A percentile compares a stretch with the other conserved stretches of the same genome.
Evolutionary conservation across 1,140 invertebrate species (phyloP).

Genomic region (Notospermus geniculatus): DNA sequence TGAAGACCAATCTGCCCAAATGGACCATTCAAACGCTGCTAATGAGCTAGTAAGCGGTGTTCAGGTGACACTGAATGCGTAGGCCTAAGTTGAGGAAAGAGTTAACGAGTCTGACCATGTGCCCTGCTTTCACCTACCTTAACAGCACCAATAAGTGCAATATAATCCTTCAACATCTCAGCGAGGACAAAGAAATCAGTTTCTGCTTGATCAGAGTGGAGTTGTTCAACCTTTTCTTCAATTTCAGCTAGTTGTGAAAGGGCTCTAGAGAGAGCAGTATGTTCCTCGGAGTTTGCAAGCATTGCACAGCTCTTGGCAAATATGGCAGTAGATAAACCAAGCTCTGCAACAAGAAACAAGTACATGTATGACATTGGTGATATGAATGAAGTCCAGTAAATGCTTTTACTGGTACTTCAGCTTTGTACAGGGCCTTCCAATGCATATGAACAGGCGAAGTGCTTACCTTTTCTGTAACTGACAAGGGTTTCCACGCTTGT

Average conservation of each 20-base stretch:
- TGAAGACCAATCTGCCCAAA: too few relatives aligned
- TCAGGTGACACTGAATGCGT: too few relatives aligned
- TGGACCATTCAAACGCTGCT: too few relatives aligned
- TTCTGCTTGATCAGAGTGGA: constrained; percentile 89
- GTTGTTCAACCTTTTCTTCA: constrained; percentile 83
- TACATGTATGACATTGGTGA: too few relatives aligned
- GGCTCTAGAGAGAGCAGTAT: constrained; percentile 86
- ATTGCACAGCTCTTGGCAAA: constrained; percentile 88
- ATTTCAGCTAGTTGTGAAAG: constrained; percentile 91
- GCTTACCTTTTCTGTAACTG: constrained; percentile 71
- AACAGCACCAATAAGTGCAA: constrained; percentile 86
- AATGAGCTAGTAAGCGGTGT: too few relatives aligned
- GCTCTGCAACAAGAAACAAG: constrained; percentile 60
- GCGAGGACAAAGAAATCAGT: constrained; percentile 90
- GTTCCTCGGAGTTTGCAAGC: constrained; percentile 91
- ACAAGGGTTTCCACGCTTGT: constrained; percentile 85
- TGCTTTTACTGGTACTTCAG: too few relatives aligned
- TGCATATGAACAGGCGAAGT: too few relatives aligned
- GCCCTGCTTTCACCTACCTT: constrained; percentile 63
- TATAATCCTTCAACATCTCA: constrained; percentile 94
- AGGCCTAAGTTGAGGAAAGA: too few relatives aligned
- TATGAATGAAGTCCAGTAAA: too few relatives aligned
- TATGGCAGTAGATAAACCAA: constrained; percentile 73
- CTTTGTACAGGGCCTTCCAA: too few relatives aligned
- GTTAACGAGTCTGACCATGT: too few relatives aligned